Percentiles rank a stretch among this genome's conserved stretches.
Evolutionary conservation across 2,888 invertebrate species (phyloP).

Genomic region (Herminia tarsipennalis): DNA sequence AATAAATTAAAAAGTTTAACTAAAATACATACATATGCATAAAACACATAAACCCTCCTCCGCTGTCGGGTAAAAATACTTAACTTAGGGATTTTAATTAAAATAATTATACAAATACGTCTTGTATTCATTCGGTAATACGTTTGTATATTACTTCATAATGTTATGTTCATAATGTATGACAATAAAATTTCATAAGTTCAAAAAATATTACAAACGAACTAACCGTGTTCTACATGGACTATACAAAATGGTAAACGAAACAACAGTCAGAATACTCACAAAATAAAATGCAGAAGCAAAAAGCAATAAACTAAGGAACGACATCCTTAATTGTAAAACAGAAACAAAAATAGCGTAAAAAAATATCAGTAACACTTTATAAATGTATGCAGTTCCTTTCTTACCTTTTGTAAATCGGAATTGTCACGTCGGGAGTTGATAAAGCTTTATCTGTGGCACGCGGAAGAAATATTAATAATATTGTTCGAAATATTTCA

Average conservation of each 20-base stretch:
- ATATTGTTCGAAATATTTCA: not conserved
- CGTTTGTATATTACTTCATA: too few species aligned
- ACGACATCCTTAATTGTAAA: slow-evolving; percentile 43
- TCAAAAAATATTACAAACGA: not conserved
- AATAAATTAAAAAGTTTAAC: too few species aligned
- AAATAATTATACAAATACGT: too few species aligned
- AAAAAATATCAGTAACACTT: slow-evolving; percentile 15
- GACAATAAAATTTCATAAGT: too few species aligned
- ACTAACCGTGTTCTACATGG: not conserved
- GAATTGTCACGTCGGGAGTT: slow-evolving; percentile 58
- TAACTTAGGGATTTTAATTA: too few species aligned
- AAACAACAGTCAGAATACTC: slow-evolving; percentile 46
- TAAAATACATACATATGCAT: too few species aligned
- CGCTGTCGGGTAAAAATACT: too few species aligned
- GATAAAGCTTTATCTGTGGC: slow-evolving; percentile 47
- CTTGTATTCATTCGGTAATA: too few species aligned
- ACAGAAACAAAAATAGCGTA: slow-evolving; percentile 24
- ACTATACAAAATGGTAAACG: slow-evolving; percentile 16
- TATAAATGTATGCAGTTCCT: slow-evolving; percentile 40
- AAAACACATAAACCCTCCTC: too few species aligned
- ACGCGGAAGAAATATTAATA: slow-evolving; percentile 28
- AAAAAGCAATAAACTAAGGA: slow-evolving; percentile 42
- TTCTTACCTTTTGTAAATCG: slow-evolving; percentile 35
- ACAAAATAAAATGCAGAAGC: slow-evolving; percentile 45
- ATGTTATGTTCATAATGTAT: too few species aligned